Base-by-base conservation (phyloP, 2,888 invertebrate genomes). In the Netelia melanura region DNA sequence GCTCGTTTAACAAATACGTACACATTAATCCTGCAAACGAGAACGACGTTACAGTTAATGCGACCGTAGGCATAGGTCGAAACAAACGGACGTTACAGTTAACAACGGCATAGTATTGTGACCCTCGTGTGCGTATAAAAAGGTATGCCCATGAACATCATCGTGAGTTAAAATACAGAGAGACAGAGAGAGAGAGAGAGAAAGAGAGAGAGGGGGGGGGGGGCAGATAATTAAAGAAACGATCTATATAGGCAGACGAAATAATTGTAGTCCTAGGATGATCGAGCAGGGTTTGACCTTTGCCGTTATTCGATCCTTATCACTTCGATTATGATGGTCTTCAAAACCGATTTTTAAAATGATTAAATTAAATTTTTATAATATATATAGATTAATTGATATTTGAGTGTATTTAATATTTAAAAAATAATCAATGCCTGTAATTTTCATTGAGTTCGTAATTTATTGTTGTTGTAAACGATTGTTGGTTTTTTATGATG, bases 41-140 rank as follows among this genome's bases (percentile, higher is more conserved):
- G 61, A 84, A 62, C 72, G 72, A 84, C 81, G 77, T 84, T 68
- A 52, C 72, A 44, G 81, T 81, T 67, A 72, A 77, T 81, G 38
- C 17, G 61, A 21, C 25, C 54, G n/a, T 58, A 78, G 64, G 64
- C 30, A 67, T 62, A 72, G 30, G 71, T 62, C 67, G 62, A 72
- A 84, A 81, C 72, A 71, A 84, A 81, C 81, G 84, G 81, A 84
- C 84, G 84, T 84, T 68, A 84, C 77, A 77, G 84, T 84, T 84
- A 84, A 76, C 72, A 76, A 76, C 76, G 61, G 62, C 48, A 71
- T 48, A 58, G 77, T 77, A 77, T 67, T 61, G 68, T 68, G 68
- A 48, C 48, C 48, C 48, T 9, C 6, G 48, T 48, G 48, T 48
- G 48, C 48, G 14, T 48, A 48, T 48, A 48, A 48, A 14, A 48